Evolutionary conservation across 2,888 invertebrate species (phyloP).

Genomic region (Lamellibrachia satsuma): DNA sequence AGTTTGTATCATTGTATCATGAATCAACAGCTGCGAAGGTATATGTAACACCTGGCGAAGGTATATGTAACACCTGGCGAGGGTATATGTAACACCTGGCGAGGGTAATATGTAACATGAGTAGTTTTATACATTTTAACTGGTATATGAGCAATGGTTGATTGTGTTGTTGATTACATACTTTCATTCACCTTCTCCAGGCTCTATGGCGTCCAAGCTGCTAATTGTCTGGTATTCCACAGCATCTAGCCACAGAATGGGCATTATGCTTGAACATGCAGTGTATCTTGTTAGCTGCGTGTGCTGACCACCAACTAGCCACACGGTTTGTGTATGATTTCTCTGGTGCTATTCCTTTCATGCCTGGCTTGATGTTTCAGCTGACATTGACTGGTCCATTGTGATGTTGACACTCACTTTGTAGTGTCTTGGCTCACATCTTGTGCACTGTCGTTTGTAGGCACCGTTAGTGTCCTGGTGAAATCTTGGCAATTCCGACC

Average conservation of each 20-base stretch:
- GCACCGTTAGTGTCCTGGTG: background rate
- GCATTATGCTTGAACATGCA: background rate
- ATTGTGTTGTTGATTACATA: background rate
- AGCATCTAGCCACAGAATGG: background rate
- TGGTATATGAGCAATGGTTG: background rate
- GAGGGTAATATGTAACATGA: background rate
- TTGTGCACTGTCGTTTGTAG: background rate
- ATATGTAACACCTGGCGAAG: no score
- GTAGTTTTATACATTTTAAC: background rate
- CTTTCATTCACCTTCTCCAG: background rate
- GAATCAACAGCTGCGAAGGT: background rate
- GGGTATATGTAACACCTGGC: background rate
- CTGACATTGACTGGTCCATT: constrained; percentile 12
- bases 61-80: background rate
- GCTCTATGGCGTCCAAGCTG: background rate
- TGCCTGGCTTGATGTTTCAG: background rate
- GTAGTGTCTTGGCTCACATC: background rate
- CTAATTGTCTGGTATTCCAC: background rate
- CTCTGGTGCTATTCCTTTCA: background rate
- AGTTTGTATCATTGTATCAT: background rate
- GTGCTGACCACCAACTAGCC: background rate
- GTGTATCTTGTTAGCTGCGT: background rate
- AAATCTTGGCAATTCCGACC: background rate
- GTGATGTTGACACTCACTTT: background rate
- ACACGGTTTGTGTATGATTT: background rate